phyloP scores from a whole-genome alignment of 2,797 vertebrate genomes.

The Parambassis ranga region DNA sequence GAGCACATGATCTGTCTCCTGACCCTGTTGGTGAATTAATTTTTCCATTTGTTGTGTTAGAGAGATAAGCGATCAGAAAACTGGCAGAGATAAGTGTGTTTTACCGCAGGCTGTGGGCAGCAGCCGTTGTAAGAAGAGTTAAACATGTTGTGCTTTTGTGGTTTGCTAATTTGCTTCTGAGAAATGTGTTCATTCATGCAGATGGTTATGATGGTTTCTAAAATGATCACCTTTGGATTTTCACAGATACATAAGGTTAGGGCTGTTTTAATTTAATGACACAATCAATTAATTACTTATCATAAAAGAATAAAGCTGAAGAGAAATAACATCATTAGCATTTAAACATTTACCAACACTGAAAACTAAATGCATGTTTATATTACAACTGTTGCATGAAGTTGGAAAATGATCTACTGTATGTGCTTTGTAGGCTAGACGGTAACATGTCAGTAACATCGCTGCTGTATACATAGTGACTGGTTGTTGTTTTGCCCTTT shows the following conservation, averaged over 20 bases:
- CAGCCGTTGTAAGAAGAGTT: background rate
- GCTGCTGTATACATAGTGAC: too few relatives aligned
- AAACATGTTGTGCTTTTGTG: background rate
- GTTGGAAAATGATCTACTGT: background rate
- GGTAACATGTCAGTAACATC: too few relatives aligned
- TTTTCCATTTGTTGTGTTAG: background rate
- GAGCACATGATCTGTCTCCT: too few relatives aligned
- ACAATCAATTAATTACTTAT: background rate
- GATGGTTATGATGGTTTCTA: background rate
- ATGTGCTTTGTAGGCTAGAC: too few relatives aligned
- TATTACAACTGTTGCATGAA: background rate
- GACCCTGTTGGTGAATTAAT: too few relatives aligned
- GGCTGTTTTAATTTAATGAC: too few relatives aligned
- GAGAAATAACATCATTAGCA: background rate
- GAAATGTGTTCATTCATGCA: background rate
- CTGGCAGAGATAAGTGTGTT: background rate
- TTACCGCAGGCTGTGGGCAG: background rate
- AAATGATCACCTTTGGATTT: background rate
- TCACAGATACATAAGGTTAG: too few relatives aligned
- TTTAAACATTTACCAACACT: background rate
- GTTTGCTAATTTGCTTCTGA: background rate
- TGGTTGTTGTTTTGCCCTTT: too few relatives aligned
- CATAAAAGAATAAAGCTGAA: background rate
- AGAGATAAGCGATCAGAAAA: background rate
- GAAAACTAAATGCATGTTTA: background rate